A percentile compares a stretch with the other conserved stretches of the same genome.
Evolutionary conservation across 1,140 invertebrate genomes (phyloP).

Genomic region (Drosophila truncata): DNA sequence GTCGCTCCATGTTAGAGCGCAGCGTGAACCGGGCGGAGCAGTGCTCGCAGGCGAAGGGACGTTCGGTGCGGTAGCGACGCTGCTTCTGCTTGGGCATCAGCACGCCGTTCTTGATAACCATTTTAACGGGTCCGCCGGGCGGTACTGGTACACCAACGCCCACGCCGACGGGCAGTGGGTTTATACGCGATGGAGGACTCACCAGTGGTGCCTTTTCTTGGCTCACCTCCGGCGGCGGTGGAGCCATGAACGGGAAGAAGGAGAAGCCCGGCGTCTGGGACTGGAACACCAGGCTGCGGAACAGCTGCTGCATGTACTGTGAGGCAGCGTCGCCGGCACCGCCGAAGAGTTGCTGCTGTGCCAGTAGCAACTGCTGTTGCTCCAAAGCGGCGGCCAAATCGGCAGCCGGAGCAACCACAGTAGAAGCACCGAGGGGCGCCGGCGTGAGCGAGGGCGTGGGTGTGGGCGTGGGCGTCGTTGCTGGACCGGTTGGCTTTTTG

Average conservation of each 20-base stretch:
- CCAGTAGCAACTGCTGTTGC: conserved; percentile 85
- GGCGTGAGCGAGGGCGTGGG: conserved; percentile 57
- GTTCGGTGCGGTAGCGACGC: conserved; percentile 94
- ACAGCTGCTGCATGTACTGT: conserved; percentile 87
- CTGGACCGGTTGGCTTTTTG: conserved; percentile 87
- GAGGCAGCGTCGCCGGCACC: conserved; percentile 86
- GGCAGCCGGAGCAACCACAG: conserved; percentile 85
- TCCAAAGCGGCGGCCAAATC: conserved; percentile 46
- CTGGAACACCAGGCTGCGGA: conserved; percentile 87
- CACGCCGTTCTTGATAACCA: conserved; percentile 95
- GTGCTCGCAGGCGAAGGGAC: conserved; percentile 95
- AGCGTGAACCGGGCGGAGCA: conserved; percentile 95
- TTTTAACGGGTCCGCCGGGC: conserved; percentile 90
- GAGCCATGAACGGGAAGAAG: conserved; percentile 86
- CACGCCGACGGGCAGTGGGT: conserved; percentile 11
- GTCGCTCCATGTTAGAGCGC: conserved; percentile 96
- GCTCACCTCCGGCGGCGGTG: conserved; percentile 88
- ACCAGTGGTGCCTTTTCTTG: conserved; percentile 71
- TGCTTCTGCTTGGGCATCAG: conserved; percentile 96
- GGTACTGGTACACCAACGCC: conserved; percentile 42
- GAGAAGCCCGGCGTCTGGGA: conserved; percentile 84
- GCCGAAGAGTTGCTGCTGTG: conserved; percentile 62
- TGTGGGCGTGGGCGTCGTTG: conserved; percentile 85
- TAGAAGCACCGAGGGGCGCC: conserved; percentile 79
- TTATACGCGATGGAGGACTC: conserved; percentile 5